Evolutionary conservation across 2,797 vertebrate genomes (phyloP), one percentile per base, ranked within the genome.

Genomic region (Atherinosoma microstoma): DNA sequence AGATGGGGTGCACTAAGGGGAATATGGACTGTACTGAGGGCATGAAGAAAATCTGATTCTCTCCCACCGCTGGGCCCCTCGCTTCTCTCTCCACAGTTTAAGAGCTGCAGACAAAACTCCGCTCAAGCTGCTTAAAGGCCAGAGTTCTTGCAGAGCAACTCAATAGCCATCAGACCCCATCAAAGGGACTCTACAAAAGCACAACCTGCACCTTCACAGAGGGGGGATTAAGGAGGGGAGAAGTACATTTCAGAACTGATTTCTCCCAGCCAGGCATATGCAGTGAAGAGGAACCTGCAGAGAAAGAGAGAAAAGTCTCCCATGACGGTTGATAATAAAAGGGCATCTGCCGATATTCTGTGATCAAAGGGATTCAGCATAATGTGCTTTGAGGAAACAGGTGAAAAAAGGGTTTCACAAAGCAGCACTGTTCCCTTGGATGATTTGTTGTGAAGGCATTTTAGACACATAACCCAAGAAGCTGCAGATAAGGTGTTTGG

Each of bases 41-140:
- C 67, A 84, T 11, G 64, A 68, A 81, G 75, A 77, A 82, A 78
- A 79, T 75, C 79, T 60, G 79, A 84, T 51, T 84, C 78, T 67
- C 83, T 85, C 90, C 89, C 76, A 18, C 71, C 16, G 22, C 84
- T 72, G 87, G 88, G 89, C 87, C 92, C 84, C 86, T 84, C 80
- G 81, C 66, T 69, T 64, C 78, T 72, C 83, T 81, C 85, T 87
- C 86, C 88, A 77, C 80, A 47, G 60, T 88, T 89, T 87, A 75
- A 85, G 79, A 84, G 88, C 79, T 64, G 76, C 82, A 86, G 75
- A 93, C 90, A 94, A 93, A 93, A 89, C 65, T 80, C 67, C 38
- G 82, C 86, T 92, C 78, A 81, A 87, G 83, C 89, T 66, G 82
- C 86, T 89, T 83, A 81, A 83, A 84, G 84, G 79, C 86, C 80